Evolutionary conservation across 1,140 invertebrate species (phyloP).

Genomic region (Steinernema feltiae): DNA sequence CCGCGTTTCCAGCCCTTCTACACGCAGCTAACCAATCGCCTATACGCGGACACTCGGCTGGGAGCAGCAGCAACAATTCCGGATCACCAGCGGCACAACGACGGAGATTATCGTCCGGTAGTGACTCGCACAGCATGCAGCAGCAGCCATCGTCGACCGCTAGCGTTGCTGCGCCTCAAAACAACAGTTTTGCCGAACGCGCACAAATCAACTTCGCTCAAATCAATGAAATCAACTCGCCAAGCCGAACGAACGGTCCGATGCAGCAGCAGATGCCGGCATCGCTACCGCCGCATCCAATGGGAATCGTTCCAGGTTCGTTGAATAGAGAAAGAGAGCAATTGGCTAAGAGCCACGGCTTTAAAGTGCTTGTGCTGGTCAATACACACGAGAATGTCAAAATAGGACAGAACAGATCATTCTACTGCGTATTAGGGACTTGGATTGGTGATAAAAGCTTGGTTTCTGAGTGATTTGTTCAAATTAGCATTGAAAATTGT

Average conservation of each 20-base stretch:
- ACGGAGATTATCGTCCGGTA: background rate
- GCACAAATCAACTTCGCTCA: background rate
- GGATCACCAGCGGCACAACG: background rate
- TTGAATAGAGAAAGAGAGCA: background rate
- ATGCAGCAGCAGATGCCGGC: background rate
- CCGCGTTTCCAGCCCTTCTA: background rate
- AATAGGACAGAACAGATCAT: too few species aligned
- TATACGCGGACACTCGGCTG: background rate
- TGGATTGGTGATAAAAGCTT: too few species aligned
- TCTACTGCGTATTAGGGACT: too few species aligned
- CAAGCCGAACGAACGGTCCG: background rate
- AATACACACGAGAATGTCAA: too few species aligned
- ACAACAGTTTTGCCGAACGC: too few species aligned
- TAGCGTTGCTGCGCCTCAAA: background rate
- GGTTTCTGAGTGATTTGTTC: too few species aligned
- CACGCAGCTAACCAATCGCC: background rate
- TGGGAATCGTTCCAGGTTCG: conserved; percentile 3
- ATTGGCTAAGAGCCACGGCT: background rate
- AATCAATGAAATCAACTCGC: background rate
- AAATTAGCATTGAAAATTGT: too few species aligned
- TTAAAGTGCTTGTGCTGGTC: background rate
- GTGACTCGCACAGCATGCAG: conserved; percentile 4
- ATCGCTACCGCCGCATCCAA: background rate
- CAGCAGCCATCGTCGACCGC: background rate
- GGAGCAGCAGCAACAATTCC: background rate